Base-by-base conservation (phyloP, 2,888 invertebrate species). In the Caenorhabditis macrosperma region DNA sequence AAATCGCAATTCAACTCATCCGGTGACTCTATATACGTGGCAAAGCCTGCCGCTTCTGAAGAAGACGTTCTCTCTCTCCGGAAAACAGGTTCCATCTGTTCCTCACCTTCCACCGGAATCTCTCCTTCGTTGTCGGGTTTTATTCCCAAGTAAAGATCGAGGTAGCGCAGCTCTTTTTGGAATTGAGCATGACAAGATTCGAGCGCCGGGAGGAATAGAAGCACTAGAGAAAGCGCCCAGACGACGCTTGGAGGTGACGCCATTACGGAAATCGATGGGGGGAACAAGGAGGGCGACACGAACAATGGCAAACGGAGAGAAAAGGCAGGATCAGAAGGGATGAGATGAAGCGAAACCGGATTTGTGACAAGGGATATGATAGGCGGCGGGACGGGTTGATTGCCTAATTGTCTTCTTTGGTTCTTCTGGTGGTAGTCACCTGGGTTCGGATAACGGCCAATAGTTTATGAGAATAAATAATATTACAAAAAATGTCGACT, bases 111-210 rank as follows among this genome's bases (percentile, higher is more conserved):
- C 1, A 82, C 64, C 15, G 74, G 76, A 20, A 88, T 50, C 17
- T 85, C 82, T 61, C 90, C 89, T 10, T 88, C 82, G 54, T 89
- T 86, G 26, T 82, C 83, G 3, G 90, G 90, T 50, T 63, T 67
- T 9, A 90, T 86, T 6, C 90, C 90, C 33, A 90, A 67, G 68
- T 90, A 90, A 33, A 83, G 78, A 55, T 90, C 88, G 38, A 90
- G 74, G 78, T 90, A 90, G 30, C 88, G 68, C 2, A 89, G 81
- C 64, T 89, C 89, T 54, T 85, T 86, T 59, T 86, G 84, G 76
- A 88, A 89, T 54, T 88, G 88, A 15, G 86, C 82, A 76, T 82
- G 84, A 46, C 86, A 86, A n/a, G 84, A 66, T 44, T 66, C 66
- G 4, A 60, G 6, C 22, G 24, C 0, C 3, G 59, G 64, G 3